phyloP scores from a whole-genome alignment of 2,888 invertebrate genomes.

The Tetrapedia diversipes region DNA sequence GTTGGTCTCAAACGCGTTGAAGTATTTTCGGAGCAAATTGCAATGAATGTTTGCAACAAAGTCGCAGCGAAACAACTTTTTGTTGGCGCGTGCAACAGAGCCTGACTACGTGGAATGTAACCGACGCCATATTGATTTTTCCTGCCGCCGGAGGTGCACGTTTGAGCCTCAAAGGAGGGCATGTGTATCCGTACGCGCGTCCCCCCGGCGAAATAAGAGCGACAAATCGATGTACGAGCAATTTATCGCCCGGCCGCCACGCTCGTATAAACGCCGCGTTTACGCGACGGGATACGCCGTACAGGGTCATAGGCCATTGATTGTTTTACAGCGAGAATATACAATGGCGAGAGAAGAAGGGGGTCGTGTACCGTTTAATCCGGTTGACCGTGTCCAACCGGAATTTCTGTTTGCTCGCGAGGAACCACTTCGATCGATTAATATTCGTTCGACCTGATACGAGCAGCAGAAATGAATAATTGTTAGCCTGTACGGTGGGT shows the following conservation, averaged over 20 bases:
- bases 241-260: constrained; percentile 17
- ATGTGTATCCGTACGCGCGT: constrained; percentile 27
- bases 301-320: neutral
- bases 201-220: constrained; percentile 41
- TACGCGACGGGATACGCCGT: neutral
- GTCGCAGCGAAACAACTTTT: neutral
- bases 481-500: too few relatives aligned
- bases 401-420: too few relatives aligned
- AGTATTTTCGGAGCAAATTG: too few relatives aligned
- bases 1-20: too few relatives aligned
- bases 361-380: neutral
- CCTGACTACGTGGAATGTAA: constrained; percentile 13
- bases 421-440: too few relatives aligned
- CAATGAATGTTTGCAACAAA: neutral
- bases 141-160: constrained; percentile 39
- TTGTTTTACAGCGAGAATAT: neutral
- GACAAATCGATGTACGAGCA: constrained; percentile 47
- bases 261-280: constrained; percentile 1
- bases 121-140: constrained; percentile 56
- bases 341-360: too few relatives aligned
- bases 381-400: too few relatives aligned
- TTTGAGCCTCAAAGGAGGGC: constrained; percentile 60
- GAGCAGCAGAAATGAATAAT: too few relatives aligned
- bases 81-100: neutral
- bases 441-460: too few relatives aligned